Conservation (phyloP, 2,797 vertebrate genomes). For the Sylvia borin region DNA sequence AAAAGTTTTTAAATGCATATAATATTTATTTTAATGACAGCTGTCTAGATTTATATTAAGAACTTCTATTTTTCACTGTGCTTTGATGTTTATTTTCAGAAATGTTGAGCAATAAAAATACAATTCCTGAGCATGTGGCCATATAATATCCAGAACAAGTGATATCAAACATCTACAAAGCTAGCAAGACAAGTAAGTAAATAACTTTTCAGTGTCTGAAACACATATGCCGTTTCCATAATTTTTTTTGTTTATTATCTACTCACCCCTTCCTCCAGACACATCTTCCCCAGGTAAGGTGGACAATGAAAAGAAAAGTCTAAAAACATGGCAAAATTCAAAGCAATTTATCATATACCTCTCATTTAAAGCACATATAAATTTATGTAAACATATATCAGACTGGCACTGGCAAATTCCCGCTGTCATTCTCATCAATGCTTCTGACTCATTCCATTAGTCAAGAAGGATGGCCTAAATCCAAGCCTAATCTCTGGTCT, state of each 20-base stretch:
- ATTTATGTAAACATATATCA: not conserved
- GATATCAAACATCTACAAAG: not conserved
- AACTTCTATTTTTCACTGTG: not conserved
- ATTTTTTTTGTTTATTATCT: not conserved
- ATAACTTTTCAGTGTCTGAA: not conserved
- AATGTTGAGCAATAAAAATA: not conserved
- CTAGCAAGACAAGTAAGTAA: not conserved
- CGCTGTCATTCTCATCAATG: not conserved
- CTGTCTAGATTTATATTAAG: not conserved
- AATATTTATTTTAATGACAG: not conserved
- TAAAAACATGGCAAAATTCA: not conserved
- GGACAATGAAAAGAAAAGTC: not conserved
- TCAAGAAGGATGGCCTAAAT: not conserved
- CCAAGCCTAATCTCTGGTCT: not conserved
- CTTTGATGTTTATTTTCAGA: not conserved
- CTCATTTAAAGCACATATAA: not conserved
- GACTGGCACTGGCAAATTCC: not conserved
- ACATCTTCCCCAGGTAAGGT: not conserved
- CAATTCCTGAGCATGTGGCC: not conserved
- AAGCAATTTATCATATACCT: not conserved
- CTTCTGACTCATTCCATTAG: not conserved
- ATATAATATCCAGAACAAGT: not conserved
- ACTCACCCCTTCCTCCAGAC: not conserved
- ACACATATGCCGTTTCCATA: not conserved
- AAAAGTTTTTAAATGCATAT: not conserved